Percentiles rank a stretch among this genome's conserved stretches.
phyloP scores from a whole-genome alignment of 2,113 vertebrate species.

The Percina caprodes region DNA sequence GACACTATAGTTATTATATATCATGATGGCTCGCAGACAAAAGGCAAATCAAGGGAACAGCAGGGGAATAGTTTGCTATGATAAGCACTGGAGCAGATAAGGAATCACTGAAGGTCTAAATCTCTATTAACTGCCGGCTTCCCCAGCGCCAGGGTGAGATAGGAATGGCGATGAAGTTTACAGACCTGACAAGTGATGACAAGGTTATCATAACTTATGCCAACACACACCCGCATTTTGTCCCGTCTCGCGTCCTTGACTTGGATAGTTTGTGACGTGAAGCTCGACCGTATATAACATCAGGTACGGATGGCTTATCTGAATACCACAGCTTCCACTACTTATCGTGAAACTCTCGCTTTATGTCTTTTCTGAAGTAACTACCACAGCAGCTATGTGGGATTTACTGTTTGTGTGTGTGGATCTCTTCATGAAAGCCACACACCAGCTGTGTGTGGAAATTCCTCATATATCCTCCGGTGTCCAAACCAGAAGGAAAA shows the following conservation, averaged over 20 bases:
- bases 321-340: constrained; percentile 44
- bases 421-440: not conserved
- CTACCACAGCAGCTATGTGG: constrained; percentile 1
- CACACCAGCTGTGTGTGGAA: not conserved
- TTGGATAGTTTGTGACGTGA: constrained; percentile 31
- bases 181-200: constrained; percentile 59
- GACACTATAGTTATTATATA: constrained; percentile 44
- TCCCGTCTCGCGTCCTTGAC: constrained; percentile 45
- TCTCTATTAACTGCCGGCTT: constrained; percentile 48
- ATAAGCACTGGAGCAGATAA: constrained; percentile 46
- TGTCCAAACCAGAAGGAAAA: not conserved
- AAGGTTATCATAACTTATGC: constrained; percentile 59
- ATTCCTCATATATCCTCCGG: not conserved
- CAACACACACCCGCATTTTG: constrained; percentile 23
- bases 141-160: constrained; percentile 19
- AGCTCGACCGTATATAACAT: constrained; percentile 25
- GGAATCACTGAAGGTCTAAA: constrained; percentile 41
- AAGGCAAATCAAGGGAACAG: constrained; percentile 38
- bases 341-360: constrained; percentile 40
- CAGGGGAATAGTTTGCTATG: constrained; percentile 32
- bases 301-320: constrained; percentile 47
- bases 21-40: constrained; percentile 36
- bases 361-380: constrained; percentile 14
- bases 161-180: constrained; percentile 53
- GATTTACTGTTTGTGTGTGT: constrained; percentile 9